Evolutionary conservation across 2,113 vertebrate genomes (phyloP).

Genomic region (Eolophus roseicapilla): DNA sequence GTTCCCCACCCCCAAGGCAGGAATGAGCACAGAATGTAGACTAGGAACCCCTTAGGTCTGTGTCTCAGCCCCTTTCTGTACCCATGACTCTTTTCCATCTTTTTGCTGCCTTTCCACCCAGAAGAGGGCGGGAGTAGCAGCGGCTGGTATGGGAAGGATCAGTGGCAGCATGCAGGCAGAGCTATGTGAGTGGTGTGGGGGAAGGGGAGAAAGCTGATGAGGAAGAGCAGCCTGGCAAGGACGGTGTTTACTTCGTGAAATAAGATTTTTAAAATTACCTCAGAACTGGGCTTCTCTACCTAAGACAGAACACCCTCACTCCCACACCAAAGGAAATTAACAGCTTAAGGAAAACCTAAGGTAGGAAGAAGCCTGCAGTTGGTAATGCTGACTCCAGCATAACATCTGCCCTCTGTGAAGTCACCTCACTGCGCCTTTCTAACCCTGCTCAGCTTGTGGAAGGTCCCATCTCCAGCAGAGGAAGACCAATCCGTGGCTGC

Average conservation of each 20-base stretch:
- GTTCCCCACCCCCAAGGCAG: background rate
- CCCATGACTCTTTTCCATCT: background rate
- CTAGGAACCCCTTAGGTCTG: background rate
- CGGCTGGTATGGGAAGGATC: background rate
- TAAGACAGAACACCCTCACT: background rate
- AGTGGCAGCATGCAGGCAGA: background rate
- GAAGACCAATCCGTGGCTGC: accelerated
- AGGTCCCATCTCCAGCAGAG: background rate
- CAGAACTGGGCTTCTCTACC: background rate
- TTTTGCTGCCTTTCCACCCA: background rate
- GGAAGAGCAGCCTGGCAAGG: background rate
- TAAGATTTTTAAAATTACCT: background rate
- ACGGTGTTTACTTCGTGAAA: background rate
- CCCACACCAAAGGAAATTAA: background rate
- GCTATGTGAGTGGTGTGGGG: background rate
- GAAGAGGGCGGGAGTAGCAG: background rate
- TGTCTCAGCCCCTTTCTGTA: background rate
- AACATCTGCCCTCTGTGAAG: background rate
- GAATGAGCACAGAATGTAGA: background rate
- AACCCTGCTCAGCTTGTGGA: background rate
- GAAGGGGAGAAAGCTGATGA: background rate
- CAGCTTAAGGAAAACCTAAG: background rate
- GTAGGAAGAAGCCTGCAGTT: background rate
- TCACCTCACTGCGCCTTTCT: background rate
- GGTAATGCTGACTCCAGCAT: background rate